phyloP scores from a whole-genome alignment of 2,113 vertebrate species.

The Vimba vimba region DNA sequence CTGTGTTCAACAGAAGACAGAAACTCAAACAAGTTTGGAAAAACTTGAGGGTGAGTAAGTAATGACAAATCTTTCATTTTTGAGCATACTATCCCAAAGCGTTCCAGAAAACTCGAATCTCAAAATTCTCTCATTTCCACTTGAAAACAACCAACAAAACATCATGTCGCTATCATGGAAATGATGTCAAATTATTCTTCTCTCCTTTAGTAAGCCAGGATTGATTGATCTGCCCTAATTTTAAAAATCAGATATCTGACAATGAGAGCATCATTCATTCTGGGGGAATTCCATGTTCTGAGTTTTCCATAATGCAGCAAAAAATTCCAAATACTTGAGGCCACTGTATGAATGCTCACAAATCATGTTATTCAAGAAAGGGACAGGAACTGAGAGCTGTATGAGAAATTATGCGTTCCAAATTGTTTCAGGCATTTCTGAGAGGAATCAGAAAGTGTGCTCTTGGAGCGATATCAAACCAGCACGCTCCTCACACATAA shows the following conservation, averaged over 20 bases:
- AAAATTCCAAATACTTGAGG: background rate
- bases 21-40: no score
- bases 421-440: background rate
- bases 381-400: background rate
- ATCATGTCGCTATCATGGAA: background rate
- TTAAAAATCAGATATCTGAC: background rate
- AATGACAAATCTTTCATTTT: no score
- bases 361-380: background rate
- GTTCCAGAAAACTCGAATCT: no score
- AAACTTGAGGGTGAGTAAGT: no score
- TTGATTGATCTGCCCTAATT: background rate
- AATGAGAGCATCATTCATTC: background rate
- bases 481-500: conserved; percentile 1
- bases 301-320: background rate
- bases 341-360: background rate
- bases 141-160: background rate
- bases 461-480: background rate
- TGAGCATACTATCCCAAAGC: no score
- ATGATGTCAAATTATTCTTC: background rate
- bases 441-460: background rate
- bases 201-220: background rate
- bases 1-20: no score
- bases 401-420: background rate
- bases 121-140: no score
- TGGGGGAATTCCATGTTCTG: background rate